Conservation (phyloP, 1,140 invertebrate genomes). For the Pemphigus obesinymphae region DNA sequence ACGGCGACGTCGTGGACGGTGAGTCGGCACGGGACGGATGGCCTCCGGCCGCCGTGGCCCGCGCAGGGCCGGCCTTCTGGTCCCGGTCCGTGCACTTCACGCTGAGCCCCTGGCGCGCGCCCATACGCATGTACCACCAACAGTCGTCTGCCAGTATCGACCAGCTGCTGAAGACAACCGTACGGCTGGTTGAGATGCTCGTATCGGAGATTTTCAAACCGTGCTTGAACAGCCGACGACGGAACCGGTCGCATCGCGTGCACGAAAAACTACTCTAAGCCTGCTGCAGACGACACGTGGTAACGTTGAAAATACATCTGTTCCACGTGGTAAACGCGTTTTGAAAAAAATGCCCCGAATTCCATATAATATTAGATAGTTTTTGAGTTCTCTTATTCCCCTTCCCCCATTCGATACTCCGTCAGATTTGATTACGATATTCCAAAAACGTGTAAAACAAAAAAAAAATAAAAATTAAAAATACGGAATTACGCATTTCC, state of each 20-base stretch:
- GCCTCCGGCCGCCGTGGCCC: neutral
- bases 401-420: too few relatives aligned
- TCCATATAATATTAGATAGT: too few relatives aligned
- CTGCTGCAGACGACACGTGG: neutral
- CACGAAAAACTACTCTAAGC: neutral
- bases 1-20: neutral
- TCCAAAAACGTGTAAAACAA: too few relatives aligned
- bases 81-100: neutral
- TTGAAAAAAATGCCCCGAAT: too few relatives aligned
- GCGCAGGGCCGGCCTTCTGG: too few relatives aligned
- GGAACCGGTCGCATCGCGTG: neutral
- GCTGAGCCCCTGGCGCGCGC: constrained; percentile 2
- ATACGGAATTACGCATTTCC: too few relatives aligned
- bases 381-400: too few relatives aligned
- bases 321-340: too few relatives aligned
- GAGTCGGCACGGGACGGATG: neutral
- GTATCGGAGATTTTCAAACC: constrained; percentile 24
- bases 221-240: neutral
- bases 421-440: too few relatives aligned
- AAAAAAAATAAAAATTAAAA: too few relatives aligned
- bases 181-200: constrained; percentile 2
- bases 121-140: constrained; percentile 22
- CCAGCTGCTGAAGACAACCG: neutral
- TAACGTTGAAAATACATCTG: neutral
- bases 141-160: neutral